Percentiles rank a stretch among this genome's conserved stretches.
Evolutionary conservation across 2,797 vertebrate genomes (phyloP).

Genomic region (Apogon talboti): DNA sequence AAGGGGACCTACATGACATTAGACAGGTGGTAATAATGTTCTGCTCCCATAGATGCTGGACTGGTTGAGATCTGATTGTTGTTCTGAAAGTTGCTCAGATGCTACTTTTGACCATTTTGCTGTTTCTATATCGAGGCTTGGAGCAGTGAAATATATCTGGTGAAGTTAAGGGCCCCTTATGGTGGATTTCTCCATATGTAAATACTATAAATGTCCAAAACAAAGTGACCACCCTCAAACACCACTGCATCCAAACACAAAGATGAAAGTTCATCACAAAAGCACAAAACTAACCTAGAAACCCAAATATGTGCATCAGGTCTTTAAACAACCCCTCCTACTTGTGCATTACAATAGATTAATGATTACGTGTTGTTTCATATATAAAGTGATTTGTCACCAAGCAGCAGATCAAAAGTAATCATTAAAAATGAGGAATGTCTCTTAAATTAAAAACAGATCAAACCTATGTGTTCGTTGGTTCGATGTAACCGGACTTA

Average conservation of each 20-base stretch:
- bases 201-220: not conserved
- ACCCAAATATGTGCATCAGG: too few relatives aligned
- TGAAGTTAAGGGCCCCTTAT: not conserved
- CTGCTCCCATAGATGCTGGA: too few relatives aligned
- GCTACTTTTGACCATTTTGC: too few relatives aligned
- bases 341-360: too few relatives aligned
- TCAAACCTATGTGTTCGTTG: constrained; percentile 14
- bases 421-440: constrained; percentile 22
- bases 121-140: not conserved
- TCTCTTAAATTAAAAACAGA: constrained; percentile 15
- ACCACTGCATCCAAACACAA: not conserved
- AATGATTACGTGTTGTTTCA: not conserved
- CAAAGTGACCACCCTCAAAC: not conserved
- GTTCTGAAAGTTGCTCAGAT: too few relatives aligned
- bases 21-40: too few relatives aligned
- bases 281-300: too few relatives aligned
- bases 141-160: not conserved
- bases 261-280: not conserved
- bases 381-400: constrained; percentile 2
- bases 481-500: constrained; percentile 21
- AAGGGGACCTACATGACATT: too few relatives aligned
- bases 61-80: too few relatives aligned
- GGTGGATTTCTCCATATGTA: not conserved
- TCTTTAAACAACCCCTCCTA: too few relatives aligned
- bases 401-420: constrained; percentile 17